Conservation (phyloP, 1,140 invertebrate genomes). For the Anthonomus grandis region DNA sequence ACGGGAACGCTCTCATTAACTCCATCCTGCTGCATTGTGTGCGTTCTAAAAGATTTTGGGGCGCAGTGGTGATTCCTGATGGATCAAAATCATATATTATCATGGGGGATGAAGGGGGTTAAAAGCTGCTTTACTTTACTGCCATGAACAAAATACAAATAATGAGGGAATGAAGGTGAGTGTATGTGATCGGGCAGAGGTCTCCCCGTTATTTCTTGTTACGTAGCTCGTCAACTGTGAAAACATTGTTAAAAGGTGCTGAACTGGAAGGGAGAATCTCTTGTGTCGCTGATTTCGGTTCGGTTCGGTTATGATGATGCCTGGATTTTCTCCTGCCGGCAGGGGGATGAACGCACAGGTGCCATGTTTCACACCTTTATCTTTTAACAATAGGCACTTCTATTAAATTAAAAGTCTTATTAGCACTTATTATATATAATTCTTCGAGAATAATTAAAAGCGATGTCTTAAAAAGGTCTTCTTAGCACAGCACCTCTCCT, state of each 20-base stretch:
- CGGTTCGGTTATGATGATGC: too few relatives aligned
- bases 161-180: conserved; percentile 19
- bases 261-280: conserved; percentile 15
- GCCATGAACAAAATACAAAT: conserved; percentile 24
- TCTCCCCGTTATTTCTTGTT: too few relatives aligned
- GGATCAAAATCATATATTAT: too few relatives aligned
- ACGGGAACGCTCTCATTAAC: conserved; percentile 7
- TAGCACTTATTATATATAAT: too few relatives aligned
- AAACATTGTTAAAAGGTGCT: conserved; percentile 25
- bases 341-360: conserved; percentile 22
- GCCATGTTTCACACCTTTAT: conserved; percentile 15
- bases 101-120: conserved; percentile 3
- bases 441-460: too few relatives aligned
- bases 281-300: conserved; percentile 23
- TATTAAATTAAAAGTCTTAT: too few relatives aligned
- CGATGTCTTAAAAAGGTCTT: too few relatives aligned
- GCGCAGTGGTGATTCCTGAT: too few relatives aligned
- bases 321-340: conserved; percentile 18
- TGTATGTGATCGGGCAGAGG: conserved; percentile 7
- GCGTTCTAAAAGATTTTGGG: too few relatives aligned
- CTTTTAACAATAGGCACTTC: too few relatives aligned
- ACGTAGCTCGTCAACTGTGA: conserved; percentile 26
- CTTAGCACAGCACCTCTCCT: too few relatives aligned
- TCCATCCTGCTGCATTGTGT: conserved; percentile 12
- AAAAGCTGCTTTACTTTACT: too few relatives aligned